Evolutionary conservation across 2,888 invertebrate species (phyloP), one percentile per base, ranked within the genome.

Genomic region (Zaprionus lineosus): DNA sequence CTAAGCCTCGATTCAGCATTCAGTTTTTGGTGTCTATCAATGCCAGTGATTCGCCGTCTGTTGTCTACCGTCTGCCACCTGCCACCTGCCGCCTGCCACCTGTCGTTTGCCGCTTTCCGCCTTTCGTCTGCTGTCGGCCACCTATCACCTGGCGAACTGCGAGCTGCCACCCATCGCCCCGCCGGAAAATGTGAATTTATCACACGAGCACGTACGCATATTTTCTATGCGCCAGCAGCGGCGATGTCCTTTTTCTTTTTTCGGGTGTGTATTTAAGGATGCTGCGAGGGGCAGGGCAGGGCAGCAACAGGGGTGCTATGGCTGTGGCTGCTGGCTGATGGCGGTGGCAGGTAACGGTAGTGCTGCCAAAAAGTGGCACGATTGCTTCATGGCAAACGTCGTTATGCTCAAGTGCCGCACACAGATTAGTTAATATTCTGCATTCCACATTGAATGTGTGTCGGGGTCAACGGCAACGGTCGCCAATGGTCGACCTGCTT

Each of bases 201-300:
- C 82, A 82, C 78, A 78, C 78, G 78, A 82, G 78, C 78, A 78
- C 78, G 78, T 78, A 78, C 78, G 78, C 78, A 78, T 82, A 78
- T 78, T 74, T 77, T 63, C 51, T 61, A 58, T 58, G 52, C 58
- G 47, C 62, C 44, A 58, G 37, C 24, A 43, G 40, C 56, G 28
- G 21, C 58, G 47, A 14, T 59, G 67, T 40, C 76, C 69, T 59
- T 67, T 67, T 58, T 52, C 21, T 14, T 37, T 46, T 41, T 34
- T 29, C 29, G n/a, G n/a, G n/a, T n/a, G n/a, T n/a, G n/a, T n/a
- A n/a, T n/a, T n/a, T n/a, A n/a, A n/a, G n/a, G n/a, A n/a, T n/a
- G n/a, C n/a, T n/a, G n/a, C n/a, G n/a, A n/a, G n/a, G n/a, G n/a
- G n/a, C n/a, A n/a, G n/a, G n/a, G n/a, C n/a, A n/a, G n/a, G n/a